phyloP scores from a whole-genome alignment of 2,797 vertebrate species.

The Staurois parvus region DNA sequence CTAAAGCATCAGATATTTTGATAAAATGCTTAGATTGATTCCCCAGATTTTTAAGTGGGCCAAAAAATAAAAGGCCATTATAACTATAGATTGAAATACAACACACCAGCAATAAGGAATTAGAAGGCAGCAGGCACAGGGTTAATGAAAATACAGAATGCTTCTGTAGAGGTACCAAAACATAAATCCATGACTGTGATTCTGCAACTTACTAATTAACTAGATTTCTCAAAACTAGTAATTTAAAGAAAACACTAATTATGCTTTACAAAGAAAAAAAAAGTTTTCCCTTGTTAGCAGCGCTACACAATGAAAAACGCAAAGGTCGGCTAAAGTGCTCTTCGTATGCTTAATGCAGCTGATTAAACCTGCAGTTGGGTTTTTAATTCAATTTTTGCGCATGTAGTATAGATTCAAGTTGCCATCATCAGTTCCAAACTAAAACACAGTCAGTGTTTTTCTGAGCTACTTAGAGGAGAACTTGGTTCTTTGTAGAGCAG shows the following conservation, averaged over 20 bases:
- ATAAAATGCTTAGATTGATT: neutral
- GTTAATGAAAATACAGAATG: constrained; percentile 39
- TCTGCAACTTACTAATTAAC: constrained; percentile 75
- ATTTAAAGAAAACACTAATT: constrained; percentile 78
- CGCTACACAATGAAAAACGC: constrained; percentile 47
- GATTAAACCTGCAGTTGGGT: constrained; percentile 49
- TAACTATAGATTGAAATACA: neutral
- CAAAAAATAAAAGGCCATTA: neutral
- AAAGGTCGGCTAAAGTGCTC: constrained; percentile 53
- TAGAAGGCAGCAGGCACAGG: neutral
- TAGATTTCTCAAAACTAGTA: constrained; percentile 74
- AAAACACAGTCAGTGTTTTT: constrained; percentile 47
- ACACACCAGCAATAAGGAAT: neutral
- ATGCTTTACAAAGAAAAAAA: constrained; percentile 64
- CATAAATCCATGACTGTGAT: constrained; percentile 46
- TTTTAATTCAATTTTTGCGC: constrained; percentile 50
- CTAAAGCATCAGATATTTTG: neutral
- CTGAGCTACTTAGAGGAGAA: constrained; percentile 33
- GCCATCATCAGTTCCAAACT: constrained; percentile 47
- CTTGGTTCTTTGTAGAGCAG: constrained; percentile 31
- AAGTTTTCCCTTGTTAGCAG: constrained; percentile 68
- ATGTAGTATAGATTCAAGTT: constrained; percentile 43
- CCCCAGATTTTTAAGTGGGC: neutral
- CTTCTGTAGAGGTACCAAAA: constrained; percentile 27
- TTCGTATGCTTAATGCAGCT: constrained; percentile 47